Base-by-base conservation (phyloP, 2,888 invertebrate species). In the Mamestra brassicae region DNA sequence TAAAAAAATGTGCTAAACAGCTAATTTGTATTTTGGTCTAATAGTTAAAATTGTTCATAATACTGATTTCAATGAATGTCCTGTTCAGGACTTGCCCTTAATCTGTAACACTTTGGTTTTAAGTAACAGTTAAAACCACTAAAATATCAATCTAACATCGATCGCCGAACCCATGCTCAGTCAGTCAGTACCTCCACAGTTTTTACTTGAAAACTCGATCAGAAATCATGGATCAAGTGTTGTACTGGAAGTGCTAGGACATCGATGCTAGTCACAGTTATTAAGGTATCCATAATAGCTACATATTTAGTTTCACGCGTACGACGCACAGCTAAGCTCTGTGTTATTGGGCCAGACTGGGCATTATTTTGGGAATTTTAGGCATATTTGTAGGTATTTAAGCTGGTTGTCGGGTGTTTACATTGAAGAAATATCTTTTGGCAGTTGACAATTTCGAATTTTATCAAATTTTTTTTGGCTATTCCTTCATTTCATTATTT, bases 211-310 rank as follows among this genome's bases (percentile, higher is more conserved):
- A 36, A 17, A 61, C 47, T 61, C 42, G 69, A 52, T 58, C 5
- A 62, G 62, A 62, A 52, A 55, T 60, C 66, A 63, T 73, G 60
- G 38, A 45, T 72, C n/a, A 74, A 74, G 65, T 82, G 80, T 80
- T 82, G 76, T 85, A 87, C 83, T 77, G 80, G 54, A 71, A 61
- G 82, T 82, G 87, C 80, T 76, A 79, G 63, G 61, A 82, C 85
- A 88, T 87, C 87, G 89, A 90, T 88, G 90, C 92, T 92, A 92
- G 93, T 92, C 92, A 91, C 85, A 87, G 76, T 90, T 90, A 83
- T 62, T 74, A 87, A 62, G 45, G 62, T 62, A 89, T 71, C 75
- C 26, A 17, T 86, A 88, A 75, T 80, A 71, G 60, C 71, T 86
- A 84, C 36, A 61, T 73, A 73, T 75, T 11, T 77, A 81, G 72